phyloP scores from a whole-genome alignment of 2,888 invertebrate genomes.

The Vannuccia rotundouncinata region DNA sequence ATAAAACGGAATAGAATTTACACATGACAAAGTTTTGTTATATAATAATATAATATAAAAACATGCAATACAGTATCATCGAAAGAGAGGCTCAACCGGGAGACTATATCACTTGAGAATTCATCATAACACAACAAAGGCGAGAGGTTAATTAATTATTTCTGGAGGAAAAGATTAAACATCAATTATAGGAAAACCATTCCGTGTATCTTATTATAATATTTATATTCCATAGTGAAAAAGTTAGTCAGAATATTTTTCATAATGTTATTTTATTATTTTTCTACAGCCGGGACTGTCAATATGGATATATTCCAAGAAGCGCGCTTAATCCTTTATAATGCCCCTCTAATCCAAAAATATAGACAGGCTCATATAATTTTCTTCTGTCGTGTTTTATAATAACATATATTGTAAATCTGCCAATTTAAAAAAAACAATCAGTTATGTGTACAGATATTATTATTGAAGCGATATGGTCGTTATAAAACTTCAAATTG shows the following conservation, averaged over 20 bases:
- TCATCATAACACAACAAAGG: background rate
- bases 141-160: background rate
- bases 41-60: background rate
- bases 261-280: background rate
- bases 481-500: background rate
- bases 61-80: background rate
- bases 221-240: background rate
- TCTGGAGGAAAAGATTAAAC: background rate
- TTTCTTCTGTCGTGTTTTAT: background rate
- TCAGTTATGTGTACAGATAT: background rate
- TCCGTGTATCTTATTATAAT: background rate
- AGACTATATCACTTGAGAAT: background rate
- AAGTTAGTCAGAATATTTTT: background rate
- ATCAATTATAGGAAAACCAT: background rate
- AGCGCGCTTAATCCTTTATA: background rate
- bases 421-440: background rate
- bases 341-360: constrained; percentile 8
- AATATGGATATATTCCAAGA: constrained; percentile 4
- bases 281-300: background rate
- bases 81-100: no score
- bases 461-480: background rate
- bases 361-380: background rate
- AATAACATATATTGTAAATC: background rate
- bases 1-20: background rate
- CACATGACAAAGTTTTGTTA: background rate